These are phyloP conservation scores for Leucozona laternaria DNA, from an alignment of 2,888 invertebrate species.

Conservation along the genomic window DNA sequence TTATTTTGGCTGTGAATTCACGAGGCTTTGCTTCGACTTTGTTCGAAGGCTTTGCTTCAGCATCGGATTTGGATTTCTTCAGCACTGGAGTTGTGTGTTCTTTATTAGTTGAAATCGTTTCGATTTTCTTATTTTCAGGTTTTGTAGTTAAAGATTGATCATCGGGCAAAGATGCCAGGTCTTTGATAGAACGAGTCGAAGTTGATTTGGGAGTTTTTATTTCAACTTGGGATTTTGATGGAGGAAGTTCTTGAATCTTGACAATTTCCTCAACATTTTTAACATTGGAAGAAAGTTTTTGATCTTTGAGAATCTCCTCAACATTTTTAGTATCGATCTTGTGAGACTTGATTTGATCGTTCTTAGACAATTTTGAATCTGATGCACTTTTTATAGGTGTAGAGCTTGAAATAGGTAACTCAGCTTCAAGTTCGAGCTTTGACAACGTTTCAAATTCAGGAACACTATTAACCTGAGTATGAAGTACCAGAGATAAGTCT, in stretches of 20 bases:
- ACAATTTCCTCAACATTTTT: neutral
- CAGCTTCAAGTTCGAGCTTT: neutral
- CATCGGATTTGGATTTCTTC: conserved; percentile 18
- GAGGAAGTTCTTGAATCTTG: neutral
- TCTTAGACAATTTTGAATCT: neutral
- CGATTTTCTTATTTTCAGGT: neutral
- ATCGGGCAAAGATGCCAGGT: neutral
- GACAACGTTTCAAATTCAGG: neutral
- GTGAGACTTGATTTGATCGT: neutral
- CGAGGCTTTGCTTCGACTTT: conserved; percentile 52
- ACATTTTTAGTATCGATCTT: neutral
- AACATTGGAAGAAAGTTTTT: no score
- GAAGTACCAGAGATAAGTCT: neutral
- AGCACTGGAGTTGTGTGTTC: neutral
- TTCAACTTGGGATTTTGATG: neutral
- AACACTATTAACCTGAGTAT: neutral
- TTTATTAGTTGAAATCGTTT: neutral
- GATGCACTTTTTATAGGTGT: neutral
- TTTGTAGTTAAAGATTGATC: neutral
- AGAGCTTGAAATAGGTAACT: neutral
- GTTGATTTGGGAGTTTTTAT: neutral
- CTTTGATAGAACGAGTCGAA: neutral
- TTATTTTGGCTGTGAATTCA: conserved; percentile 68
- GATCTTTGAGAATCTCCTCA: neutral
- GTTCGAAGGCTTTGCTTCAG: neutral